Evolutionary conservation across 2,797 vertebrate species (phyloP).

Genomic region (Spinus pinus): DNA sequence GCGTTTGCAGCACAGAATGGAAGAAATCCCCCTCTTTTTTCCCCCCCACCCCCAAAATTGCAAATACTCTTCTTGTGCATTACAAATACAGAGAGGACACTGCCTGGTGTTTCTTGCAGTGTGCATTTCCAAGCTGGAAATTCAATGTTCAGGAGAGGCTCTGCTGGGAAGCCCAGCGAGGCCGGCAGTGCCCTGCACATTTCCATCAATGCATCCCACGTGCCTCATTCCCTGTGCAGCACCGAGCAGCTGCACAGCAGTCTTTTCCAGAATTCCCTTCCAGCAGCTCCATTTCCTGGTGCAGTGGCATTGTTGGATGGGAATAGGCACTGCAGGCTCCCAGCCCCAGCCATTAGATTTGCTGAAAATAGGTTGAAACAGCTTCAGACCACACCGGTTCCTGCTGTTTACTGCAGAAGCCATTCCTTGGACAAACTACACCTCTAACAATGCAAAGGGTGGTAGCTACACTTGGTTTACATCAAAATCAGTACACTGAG

Average conservation of each 20-base stretch:
- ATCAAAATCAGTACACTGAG: not conserved
- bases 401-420: not conserved
- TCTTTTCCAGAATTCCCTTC: not conserved
- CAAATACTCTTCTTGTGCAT: not conserved
- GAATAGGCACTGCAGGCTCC: conserved; percentile 6
- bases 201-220: conserved; percentile 19
- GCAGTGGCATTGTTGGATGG: conserved; percentile 9
- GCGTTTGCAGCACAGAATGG: not conserved
- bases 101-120: not conserved
- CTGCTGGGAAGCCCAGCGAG: not conserved
- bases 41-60: accelerated
- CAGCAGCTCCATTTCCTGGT: conserved; percentile 43
- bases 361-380: not conserved
- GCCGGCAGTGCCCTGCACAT: not conserved
- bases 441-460: not conserved
- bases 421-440: not conserved
- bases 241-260: conserved; percentile 41
- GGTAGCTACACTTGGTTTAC: not conserved
- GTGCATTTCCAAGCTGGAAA: not conserved
- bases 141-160: not conserved
- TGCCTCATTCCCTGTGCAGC: not conserved
- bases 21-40: not conserved
- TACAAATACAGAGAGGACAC: accelerated
- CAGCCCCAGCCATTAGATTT: not conserved
- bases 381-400: not conserved